Evolutionary conservation across 2,113 vertebrate genomes (phyloP).

Genomic region (Galeopterus variegatus): DNA sequence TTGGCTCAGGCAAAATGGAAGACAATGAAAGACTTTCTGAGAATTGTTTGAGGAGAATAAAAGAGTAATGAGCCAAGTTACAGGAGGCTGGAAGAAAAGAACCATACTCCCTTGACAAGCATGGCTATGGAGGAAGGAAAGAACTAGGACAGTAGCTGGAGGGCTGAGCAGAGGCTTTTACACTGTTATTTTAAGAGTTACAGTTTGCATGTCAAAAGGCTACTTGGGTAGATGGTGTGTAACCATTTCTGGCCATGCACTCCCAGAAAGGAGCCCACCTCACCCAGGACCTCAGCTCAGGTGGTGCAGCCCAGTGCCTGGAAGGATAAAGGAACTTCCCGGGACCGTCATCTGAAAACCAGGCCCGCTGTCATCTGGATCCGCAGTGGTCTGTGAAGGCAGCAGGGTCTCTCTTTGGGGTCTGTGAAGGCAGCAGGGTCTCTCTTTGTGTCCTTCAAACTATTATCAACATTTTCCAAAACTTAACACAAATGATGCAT

Average conservation of each 20-base stretch:
- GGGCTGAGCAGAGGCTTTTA: neutral
- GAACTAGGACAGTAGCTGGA: neutral
- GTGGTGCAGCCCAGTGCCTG: fast-evolving
- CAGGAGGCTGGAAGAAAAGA: neutral
- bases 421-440: slow-evolving; percentile 32
- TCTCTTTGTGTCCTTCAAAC: slow-evolving; percentile 63
- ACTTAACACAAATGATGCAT: neutral
- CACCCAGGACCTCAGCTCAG: neutral
- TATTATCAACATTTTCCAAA: slow-evolving; percentile 12
- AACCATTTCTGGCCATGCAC: neutral
- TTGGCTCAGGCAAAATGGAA: neutral
- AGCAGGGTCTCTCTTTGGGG: slow-evolving; percentile 29
- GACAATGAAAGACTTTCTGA: neutral
- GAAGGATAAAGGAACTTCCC: neutral
- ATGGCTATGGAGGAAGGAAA: neutral
- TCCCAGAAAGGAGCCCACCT: neutral
- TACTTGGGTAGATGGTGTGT: neutral
- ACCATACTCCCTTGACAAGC: neutral
- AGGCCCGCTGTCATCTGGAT: neutral
- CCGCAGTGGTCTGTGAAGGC: neutral
- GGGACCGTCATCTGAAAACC: slow-evolving; percentile 35
- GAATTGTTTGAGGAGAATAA: neutral
- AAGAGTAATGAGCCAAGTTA: neutral
- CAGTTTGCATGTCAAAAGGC: neutral
- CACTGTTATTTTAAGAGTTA: neutral